A percentile compares a stretch with the other conserved stretches of the same genome.
phyloP scores from a whole-genome alignment of 2,113 vertebrate species.

The Pantherophis guttatus region DNA sequence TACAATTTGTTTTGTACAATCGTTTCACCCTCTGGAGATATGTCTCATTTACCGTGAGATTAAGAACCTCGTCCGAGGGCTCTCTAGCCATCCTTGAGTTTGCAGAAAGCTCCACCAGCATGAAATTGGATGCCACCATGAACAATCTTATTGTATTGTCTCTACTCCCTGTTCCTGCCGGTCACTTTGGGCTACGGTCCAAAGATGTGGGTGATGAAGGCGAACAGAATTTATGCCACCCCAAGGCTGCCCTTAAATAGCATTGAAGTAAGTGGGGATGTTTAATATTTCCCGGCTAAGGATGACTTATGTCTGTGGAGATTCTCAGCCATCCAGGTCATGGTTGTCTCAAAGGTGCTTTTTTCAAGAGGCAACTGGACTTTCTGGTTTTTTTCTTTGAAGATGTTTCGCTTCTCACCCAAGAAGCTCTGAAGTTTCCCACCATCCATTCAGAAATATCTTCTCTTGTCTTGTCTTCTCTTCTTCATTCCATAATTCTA shows the following conservation, averaged over 20 bases:
- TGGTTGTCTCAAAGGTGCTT: too few species aligned
- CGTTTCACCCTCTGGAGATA: constrained; percentile 58
- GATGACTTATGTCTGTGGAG: not conserved
- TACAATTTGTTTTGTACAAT: constrained; percentile 66
- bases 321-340: too few species aligned
- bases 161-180: not conserved
- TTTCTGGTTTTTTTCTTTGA: too few species aligned
- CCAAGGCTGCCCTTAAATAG: not conserved
- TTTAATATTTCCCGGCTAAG: not conserved
- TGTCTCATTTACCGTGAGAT: constrained; percentile 50
- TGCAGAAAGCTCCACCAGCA: not conserved
- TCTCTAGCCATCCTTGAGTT: not conserved
- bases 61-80: constrained; percentile 20
- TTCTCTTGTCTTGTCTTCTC: too few species aligned
- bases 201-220: not conserved
- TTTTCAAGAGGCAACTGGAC: too few species aligned
- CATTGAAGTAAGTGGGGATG: not conserved
- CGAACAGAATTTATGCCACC: not conserved
- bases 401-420: too few species aligned
- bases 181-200: not conserved
- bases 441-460: too few species aligned
- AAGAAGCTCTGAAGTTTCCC: too few species aligned
- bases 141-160: not conserved
- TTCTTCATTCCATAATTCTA: too few species aligned
- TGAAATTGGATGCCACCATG: not conserved